Percentiles rank a stretch among this genome's conserved stretches.
These are phyloP conservation scores for Grantiella picta DNA, from an alignment of 2,113 vertebrate genomes.

Conservation along the genomic window DNA sequence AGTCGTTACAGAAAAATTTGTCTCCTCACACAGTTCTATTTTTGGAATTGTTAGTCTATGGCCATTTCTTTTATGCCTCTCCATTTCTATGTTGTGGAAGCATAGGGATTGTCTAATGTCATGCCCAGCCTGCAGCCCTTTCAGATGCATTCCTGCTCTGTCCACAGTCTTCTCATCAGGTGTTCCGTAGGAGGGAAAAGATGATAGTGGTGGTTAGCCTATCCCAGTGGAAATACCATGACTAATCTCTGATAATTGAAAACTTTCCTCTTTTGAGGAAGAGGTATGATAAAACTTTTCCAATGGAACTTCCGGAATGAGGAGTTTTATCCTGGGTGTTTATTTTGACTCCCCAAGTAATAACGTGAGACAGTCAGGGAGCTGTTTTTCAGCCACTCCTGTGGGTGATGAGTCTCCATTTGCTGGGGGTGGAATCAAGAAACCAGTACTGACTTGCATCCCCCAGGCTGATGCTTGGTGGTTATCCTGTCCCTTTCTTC, in stretches of 20 bases:
- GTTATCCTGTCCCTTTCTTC: neutral
- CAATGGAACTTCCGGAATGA: neutral
- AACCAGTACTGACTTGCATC: neutral
- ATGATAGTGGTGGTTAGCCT: neutral
- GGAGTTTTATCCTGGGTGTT: neutral
- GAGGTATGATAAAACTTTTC: neutral
- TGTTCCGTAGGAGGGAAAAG: neutral
- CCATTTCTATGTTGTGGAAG: neutral
- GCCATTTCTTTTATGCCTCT: neutral
- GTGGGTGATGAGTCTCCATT: neutral
- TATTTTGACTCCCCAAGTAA: neutral
- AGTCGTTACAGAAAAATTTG: neutral
- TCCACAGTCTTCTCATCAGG: neutral
- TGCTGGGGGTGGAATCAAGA: neutral
- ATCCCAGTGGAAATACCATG: neutral
- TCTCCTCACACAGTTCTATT: neutral
- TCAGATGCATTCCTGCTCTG: neutral
- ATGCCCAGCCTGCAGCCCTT: neutral
- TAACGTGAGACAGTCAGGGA: neutral
- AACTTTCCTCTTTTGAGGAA: neutral
- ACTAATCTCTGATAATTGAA: neutral
- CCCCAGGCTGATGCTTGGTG: neutral
- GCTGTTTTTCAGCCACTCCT: neutral
- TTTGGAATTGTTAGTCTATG: neutral
- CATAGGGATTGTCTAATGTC: rapidly evolving